Base-by-base conservation (phyloP, 2,113 vertebrate genomes). In the Centropus unirufus region DNA sequence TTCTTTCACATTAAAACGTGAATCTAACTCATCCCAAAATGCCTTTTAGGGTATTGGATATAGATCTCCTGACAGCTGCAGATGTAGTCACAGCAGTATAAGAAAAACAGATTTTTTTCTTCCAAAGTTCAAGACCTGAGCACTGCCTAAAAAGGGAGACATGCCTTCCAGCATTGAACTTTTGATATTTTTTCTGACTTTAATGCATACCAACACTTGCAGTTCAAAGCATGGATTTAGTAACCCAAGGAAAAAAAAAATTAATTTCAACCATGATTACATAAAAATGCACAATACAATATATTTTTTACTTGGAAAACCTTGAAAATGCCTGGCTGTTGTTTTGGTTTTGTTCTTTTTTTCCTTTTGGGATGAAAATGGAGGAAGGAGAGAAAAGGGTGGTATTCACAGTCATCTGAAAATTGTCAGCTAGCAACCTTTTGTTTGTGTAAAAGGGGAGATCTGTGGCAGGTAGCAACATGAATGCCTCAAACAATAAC, bases 191-290 rank as follows among this genome's bases (percentile, higher is more conserved):
- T 80, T 88, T 73, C 81, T 96, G 75, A 83, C 73, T 97, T 93
- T 84, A 94, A 91, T 91, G 58, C 78, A 86, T 92, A 89, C 54
- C 76, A 96, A 90, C 87, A 91, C 82, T 83, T 78, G 73, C 54
- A 95, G 87, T 93, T 97, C 92, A 93, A 96, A 95, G 77, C 47
- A 92, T 16, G 58, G 69, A 68, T 93, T 87, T 66, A 95, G n/a
- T 73, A 93, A 84, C 58, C 21, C 8, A 92, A 59, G 57, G 11
- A 24, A 47, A 46, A 82, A 72, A 58, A 49, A 24, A 30, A 63
- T 34, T 57, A 17, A 69, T 73, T 95, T 91, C 39, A 62, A 55
- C 26, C 0, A 0, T 57, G 85, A 78, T 92, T 96, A 81, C 5
- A 3, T 94, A 94, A 89, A 67, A 92, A 29, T 32, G 57, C 73